Conservation (phyloP, 2,113 vertebrate species). For the Phasianus colchicus region DNA sequence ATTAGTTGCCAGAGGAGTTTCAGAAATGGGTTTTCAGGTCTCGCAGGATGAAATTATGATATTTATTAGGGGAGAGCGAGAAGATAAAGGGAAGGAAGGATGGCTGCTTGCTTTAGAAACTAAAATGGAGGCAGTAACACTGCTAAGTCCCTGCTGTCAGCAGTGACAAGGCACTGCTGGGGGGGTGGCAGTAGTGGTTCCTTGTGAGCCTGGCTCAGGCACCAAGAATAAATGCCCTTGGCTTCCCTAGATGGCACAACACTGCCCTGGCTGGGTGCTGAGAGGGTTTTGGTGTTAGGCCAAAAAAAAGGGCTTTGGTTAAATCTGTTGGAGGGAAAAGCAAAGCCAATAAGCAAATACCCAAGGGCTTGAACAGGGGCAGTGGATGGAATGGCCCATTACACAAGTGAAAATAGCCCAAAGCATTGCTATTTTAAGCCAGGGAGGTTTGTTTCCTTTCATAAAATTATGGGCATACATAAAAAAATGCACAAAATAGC, state of each 20-base stretch:
- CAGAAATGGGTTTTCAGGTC: conserved; percentile 31
- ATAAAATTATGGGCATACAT: fast-evolving
- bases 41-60: neutral
- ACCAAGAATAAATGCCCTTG: neutral
- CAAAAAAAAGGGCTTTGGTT: too few relatives aligned
- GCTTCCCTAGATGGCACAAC: too few relatives aligned
- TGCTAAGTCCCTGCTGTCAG: neutral
- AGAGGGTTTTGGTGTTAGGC: neutral
- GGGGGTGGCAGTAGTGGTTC: neutral
- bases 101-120: conserved; percentile 1
- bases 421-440: neutral
- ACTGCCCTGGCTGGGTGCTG: fast-evolving
- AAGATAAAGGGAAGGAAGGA: neutral
- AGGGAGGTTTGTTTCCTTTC: fast-evolving
- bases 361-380: neutral
- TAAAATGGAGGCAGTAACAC: neutral
- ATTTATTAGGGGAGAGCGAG: conserved; percentile 33
- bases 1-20: conserved; percentile 8
- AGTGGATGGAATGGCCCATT: fast-evolving
- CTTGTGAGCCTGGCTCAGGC: too few relatives aligned
- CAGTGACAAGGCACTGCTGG: neutral
- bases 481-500: neutral
- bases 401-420: neutral
- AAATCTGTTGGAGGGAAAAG: neutral
- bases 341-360: neutral